phyloP scores from a whole-genome alignment of 53 echinoderm and acorn worm species.

The Patiria pectinifera region DNA sequence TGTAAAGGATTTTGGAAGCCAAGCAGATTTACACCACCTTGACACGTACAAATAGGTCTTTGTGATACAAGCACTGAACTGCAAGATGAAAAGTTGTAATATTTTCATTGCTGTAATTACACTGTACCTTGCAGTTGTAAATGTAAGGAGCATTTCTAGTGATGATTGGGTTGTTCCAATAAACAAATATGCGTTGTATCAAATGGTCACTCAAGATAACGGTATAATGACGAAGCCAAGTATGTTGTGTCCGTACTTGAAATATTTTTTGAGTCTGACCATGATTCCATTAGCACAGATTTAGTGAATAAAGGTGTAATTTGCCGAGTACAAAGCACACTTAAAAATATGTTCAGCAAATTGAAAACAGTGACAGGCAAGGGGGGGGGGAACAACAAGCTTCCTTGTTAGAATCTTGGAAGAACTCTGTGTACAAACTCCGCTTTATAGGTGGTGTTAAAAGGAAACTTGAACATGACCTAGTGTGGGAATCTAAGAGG shows the following conservation, averaged over 20 bases:
- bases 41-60: too few species aligned
- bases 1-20: constrained; percentile 17
- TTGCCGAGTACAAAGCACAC: background rate
- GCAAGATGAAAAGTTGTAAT: background rate
- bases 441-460: too few species aligned
- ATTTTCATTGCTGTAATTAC: constrained; percentile 6
- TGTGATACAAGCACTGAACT: background rate
- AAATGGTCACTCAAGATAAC: background rate
- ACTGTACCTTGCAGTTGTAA: constrained; percentile 21
- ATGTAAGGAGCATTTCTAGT: background rate
- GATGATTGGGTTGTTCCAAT: background rate
- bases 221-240: background rate
- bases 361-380: too few species aligned
- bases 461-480: too few species aligned
- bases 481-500: too few species aligned
- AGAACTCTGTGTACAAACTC: too few species aligned
- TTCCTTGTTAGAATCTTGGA: too few species aligned
- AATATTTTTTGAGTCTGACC: background rate
- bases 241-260: background rate
- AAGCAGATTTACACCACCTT: background rate
- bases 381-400: too few species aligned
- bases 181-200: background rate
- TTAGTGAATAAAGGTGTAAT: background rate
- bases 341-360: background rate
- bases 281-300: background rate